Base-by-base conservation (phyloP, 53 echinoderm and acorn worm genomes). In the Temnopleurus reevesii region DNA sequence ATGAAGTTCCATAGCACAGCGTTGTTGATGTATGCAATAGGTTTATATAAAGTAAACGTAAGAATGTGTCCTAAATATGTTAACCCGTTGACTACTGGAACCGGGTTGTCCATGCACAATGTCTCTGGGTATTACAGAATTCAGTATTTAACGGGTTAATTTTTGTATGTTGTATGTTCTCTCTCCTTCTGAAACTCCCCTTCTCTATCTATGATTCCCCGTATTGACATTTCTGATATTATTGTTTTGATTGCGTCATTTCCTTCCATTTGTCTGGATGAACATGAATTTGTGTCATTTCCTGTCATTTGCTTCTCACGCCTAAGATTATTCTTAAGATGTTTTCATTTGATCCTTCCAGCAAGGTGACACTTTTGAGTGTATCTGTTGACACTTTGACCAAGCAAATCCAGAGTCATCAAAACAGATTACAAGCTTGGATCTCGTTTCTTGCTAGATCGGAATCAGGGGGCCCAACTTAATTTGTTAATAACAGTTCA, bases 381-480 rank as follows among this genome's bases (percentile, higher is more conserved):
- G 36, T 71, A 71, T 71, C 38, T 71, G 71, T 71, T 71, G 71
- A 41, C 71, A 71, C 71, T 71, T 71, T 71, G 71, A 71, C 71
- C 71, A 71, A 23, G 71, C 71, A 71, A 71, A 71, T 71, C 41
- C 21, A 17, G n/a, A 21, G n/a, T 38, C 41, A 36, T 71, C 8
- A 7, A 41, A 71, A 21, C 21, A 41, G 71, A 71, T 41, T 71
- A 71, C 63, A 17, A 63, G 33, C 13, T 12, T 31, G 63, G 63
- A 13, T 71, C 21, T 41, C 41, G 19, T 41, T 71, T 36, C 71
- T 38, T 36, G 41, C 71, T 36, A 71, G 71, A 63, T 63, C 33
- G 63, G 63, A 71, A 41, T 71, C 7, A 41, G 71, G 71, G 56
- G 71, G 71, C 71, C 71, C 41, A 71, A 36, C 19, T 1, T n/a